Evolutionary conservation across 2,797 vertebrate genomes (phyloP), one percentile per base, ranked within the genome.

Genomic region (Poecilia gillii): DNA sequence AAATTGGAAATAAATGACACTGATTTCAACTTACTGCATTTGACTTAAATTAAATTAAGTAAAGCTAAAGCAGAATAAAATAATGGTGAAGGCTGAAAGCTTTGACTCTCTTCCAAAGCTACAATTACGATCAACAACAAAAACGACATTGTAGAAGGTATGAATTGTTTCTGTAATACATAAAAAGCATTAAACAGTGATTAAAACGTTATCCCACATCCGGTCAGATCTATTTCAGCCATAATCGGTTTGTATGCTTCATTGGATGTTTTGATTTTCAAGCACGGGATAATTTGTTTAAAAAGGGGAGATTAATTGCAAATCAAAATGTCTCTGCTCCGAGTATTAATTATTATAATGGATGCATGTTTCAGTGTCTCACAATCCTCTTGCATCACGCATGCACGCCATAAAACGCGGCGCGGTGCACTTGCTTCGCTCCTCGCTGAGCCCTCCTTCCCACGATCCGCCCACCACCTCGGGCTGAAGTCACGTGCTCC

Each of bases 401-500:
- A 62, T 57, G 59, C 62, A 74, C 79, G 75, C 72, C 12, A 64
- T 33, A 74, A 12, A 85, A 80, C 78, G 79, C 85, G 64, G 83
- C 72, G 82, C 87, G 76, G 89, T 93, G 89, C 93, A 93, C 93
- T 94, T 93, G 91, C 90, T 90, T 82, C 73, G 66, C 81, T 92
- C 84, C 86, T 89, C 86, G 88, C 86, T 90, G 86, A 91, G 83
- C 81, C 91, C 90, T 88, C 89, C 92, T 93, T 88, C 92, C 90
- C 90, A 91, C 89, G 92, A 91, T 85, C 93, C 94, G 93, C 95
- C 95, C 90, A 93, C 93, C 90, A 91, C 90, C 92, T 87, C 91
- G 84, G 90, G 89, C 86, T 83, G 77, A 79, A 93, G 87, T 95
- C 95, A 96, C 95, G 95, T 96, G 96, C 83, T 80, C 84, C 88